Evolutionary conservation across 2,888 invertebrate genomes (phyloP), one percentile per base, ranked within the genome.

Genomic region (Troides helena): DNA sequence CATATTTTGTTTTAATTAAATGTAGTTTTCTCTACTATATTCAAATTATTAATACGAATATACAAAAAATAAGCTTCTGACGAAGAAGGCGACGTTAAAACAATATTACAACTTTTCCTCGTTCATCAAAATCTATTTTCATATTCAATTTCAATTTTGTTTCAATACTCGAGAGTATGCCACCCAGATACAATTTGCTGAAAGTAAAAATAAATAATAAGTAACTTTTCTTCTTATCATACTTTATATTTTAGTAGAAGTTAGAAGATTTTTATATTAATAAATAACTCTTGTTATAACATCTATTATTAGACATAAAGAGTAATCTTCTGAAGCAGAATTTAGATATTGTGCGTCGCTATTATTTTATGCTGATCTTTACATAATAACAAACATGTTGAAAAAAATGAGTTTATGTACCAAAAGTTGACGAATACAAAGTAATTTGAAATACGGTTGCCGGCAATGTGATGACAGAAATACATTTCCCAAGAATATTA

Each of bases 401-500:
- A 14, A 50, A 50, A 18, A 50, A 50, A 50, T 46, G 14, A 12
- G 23, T 67, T 43, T 36, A 56, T 25, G 0, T n/a, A 57, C 62
- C 59, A 50, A 57, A 64, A 63, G 50, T 57, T 63, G 56, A 68
- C 60, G 59, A 59, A 58, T 36, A 59, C 43, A 17, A 17, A 64
- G 60, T 65, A 69, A 65, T 65, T 58, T 67, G 56, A 67, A 67
- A 53, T 53, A 17, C 25, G 43, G 60, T 63, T 46, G n/a, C 21
- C 12, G n/a, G 14, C 25, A 67, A 70, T 23, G 30, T 12, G 21
- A 70, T 70, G 53, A 64, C 23, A 30, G 43, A 70, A 70, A 70
- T 70, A 70, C 56, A 67, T 70, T 70, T 59, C 53, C 59, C 59
- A 53, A 62, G 59, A 67, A 67, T 67, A 70, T 70, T 70, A 67